These are phyloP conservation scores for Hoplostethus atlanticus DNA, from an alignment of 2,797 vertebrate species.

Conservation along the genomic window DNA sequence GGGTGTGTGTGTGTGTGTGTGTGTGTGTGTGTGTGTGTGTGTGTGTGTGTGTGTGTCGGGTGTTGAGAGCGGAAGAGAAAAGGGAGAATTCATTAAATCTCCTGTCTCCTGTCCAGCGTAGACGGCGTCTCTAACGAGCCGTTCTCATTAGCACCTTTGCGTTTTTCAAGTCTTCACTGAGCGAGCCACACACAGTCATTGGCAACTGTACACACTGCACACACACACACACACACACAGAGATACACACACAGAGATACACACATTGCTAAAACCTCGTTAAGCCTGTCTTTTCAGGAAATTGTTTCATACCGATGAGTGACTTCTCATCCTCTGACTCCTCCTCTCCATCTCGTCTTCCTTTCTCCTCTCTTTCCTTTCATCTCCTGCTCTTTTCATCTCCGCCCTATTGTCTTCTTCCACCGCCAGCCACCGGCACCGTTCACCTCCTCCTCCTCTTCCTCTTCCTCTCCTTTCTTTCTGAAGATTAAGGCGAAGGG, in stretches of 20 bases:
- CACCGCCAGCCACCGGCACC: slow-evolving; percentile 8
- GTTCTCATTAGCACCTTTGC: slow-evolving; percentile 68
- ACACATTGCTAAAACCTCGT: slow-evolving; percentile 49
- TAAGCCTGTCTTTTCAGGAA: slow-evolving; percentile 47
- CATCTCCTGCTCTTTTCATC: slow-evolving; percentile 53
- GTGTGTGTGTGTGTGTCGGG: background rate
- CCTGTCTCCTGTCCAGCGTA: slow-evolving; percentile 61
- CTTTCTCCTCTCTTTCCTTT: slow-evolving; percentile 25
- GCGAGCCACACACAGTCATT: slow-evolving; percentile 9
- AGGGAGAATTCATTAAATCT: slow-evolving; percentile 64
- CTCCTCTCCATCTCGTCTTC: slow-evolving; percentile 30
- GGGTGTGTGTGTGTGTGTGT: slow-evolving; percentile 13
- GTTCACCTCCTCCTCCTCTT: slow-evolving; percentile 10
- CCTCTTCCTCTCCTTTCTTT: slow-evolving; percentile 54
- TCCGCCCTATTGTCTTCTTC: slow-evolving; percentile 36
- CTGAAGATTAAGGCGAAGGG: slow-evolving; percentile 63
- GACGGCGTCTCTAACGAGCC: slow-evolving; percentile 73
- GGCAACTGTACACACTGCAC: slow-evolving; percentile 31
- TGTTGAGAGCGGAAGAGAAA: slow-evolving; percentile 16
- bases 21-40: slow-evolving; percentile 23
- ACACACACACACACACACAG: slow-evolving; percentile 3
- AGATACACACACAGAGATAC: background rate
- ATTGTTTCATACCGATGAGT: slow-evolving; percentile 25
- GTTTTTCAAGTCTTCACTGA: slow-evolving; percentile 46
- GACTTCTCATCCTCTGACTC: slow-evolving; percentile 41